Percentiles rank a stretch among this genome's conserved stretches.
Evolutionary conservation across 2,113 vertebrate species (phyloP).

Genomic region (Gracilinanus agilis): DNA sequence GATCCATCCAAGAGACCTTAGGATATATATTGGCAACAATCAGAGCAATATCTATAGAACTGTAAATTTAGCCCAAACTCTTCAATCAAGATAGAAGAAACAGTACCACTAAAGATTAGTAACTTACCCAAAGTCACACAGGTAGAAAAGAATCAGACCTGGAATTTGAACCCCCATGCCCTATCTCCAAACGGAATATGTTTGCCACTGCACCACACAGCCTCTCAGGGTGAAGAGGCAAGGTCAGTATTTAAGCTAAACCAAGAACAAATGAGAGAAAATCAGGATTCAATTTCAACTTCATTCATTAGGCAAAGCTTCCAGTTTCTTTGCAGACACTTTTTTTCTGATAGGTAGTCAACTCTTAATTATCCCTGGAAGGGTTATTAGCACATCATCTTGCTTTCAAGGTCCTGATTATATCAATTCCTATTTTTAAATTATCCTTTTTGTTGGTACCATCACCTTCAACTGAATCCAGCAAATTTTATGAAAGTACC

Average conservation of each 20-base stretch:
- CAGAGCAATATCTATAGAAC: background rate
- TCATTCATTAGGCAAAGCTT: conserved; percentile 33
- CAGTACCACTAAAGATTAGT: background rate
- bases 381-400: background rate
- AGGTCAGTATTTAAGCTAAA: background rate
- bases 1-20: background rate
- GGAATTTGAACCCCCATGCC: background rate
- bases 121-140: background rate
- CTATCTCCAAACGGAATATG: background rate
- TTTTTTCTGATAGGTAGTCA: background rate
- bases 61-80: background rate
- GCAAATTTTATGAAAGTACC: background rate
- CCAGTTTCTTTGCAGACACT: background rate
- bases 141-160: background rate
- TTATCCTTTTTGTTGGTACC: background rate
- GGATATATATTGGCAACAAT: background rate
- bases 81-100: background rate
- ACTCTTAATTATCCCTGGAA: background rate
- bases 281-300: background rate
- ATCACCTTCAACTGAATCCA: background rate
- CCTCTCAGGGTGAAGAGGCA: background rate
- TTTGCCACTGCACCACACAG: background rate
- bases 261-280: conserved; percentile 21
- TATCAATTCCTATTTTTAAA: background rate
- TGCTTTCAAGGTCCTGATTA: background rate